These are phyloP conservation scores for Erpetoichthys calabaricus DNA, from an alignment of 2,797 vertebrate species.

Conservation along the genomic window DNA sequence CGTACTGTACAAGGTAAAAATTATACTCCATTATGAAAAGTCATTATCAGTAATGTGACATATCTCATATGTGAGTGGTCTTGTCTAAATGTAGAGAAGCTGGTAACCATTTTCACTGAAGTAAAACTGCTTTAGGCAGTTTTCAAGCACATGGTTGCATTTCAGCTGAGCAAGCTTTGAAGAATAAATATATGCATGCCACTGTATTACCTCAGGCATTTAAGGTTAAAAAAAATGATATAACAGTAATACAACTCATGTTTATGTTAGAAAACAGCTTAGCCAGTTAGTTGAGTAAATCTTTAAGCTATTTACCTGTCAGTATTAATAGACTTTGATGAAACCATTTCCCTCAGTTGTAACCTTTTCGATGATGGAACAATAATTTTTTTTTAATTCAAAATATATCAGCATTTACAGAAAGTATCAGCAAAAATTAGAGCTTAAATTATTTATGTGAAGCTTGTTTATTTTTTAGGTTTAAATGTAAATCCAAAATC, in stretches of 20 bases:
- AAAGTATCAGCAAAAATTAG: too few relatives aligned
- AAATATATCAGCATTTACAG: too few relatives aligned
- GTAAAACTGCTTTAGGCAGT: neutral
- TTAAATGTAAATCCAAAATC: too few relatives aligned
- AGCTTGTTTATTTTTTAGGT: too few relatives aligned
- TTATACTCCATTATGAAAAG: too few relatives aligned
- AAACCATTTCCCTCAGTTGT: neutral
- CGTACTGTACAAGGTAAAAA: too few relatives aligned
- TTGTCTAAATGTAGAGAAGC: neutral
- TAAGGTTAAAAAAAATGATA: neutral
- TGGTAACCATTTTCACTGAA: constrained; percentile 1
- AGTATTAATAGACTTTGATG: neutral
- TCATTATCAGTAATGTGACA: too few relatives aligned
- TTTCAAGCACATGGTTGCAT: constrained; percentile 2
- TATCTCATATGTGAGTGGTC: too few relatives aligned
- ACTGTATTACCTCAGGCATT: neutral
- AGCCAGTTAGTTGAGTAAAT: constrained; percentile 1
- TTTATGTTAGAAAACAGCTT: constrained; percentile 2
- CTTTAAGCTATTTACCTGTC: neutral
- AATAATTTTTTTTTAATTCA: too few relatives aligned
- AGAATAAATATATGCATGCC: constrained; percentile 5
- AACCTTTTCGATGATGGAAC: too few relatives aligned
- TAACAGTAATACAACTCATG: neutral
- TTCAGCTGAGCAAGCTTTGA: constrained; percentile 3
- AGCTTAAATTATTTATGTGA: too few relatives aligned